Evolutionary conservation across 2,113 vertebrate species (phyloP), one percentile per base, ranked within the genome.

Genomic region (Oryzias javanicus): DNA sequence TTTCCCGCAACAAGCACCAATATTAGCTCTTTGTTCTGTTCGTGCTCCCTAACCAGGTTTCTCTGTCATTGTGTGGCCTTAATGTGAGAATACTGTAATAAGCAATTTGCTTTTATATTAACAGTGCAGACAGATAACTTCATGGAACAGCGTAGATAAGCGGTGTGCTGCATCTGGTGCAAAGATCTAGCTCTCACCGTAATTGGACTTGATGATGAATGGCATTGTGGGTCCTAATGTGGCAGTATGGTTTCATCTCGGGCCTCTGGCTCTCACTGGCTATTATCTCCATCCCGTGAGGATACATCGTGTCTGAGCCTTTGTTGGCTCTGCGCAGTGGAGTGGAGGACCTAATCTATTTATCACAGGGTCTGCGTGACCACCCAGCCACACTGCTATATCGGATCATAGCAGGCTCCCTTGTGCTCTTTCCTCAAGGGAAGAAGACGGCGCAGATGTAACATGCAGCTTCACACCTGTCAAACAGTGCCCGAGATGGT

Each of bases 301-400:
- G 83, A 77, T 83, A 78, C 81, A 79, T 82, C 85, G 83, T 86
- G 79, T 83, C 81, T 67, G 80, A 80, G 78, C 61, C 78, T 88
- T 88, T 87, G 86, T 88, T 80, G 76, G 79, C 70, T 78, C 79
- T 75, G 86, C 49, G 73, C 78, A 67, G 62, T 67, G 70, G 84
- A 84, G 83, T 83, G 83, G 76, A 83, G 76, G 82, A 70, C 85
- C 81, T 91, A 86, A 90, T 92, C 89, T 91, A 86, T 90, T 91
- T 88, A 90, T 90, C 86, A 81, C 82, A 74, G 76, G 81, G 79
- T 80, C 83, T 76, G 84, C 45, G 74, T 86, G 89, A 84, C 86
- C 88, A 77, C 82, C 88, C 83, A 78, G 74, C 76, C 78, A 56
- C 68, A 69, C 80, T 60, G 66, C 80, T 87, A 69, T 87, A 87